These are phyloP conservation scores for Zoanthus sociatus DNA, from an alignment of 92 coral and sea anemone genomes.

Conservation along the genomic window DNA sequence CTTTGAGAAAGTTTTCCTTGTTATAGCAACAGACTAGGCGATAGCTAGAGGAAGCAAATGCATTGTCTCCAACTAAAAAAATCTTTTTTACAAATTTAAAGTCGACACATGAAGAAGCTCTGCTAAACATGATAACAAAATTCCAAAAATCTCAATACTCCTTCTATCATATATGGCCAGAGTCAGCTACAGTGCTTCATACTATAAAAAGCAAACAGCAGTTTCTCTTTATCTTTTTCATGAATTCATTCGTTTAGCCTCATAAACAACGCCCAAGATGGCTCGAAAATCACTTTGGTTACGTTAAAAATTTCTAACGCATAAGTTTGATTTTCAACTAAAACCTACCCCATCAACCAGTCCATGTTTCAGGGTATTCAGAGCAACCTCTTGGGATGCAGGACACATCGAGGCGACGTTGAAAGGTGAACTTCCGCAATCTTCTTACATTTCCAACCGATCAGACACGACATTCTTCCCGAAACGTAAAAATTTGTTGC, in stretches of 20 bases:
- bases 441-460: slow-evolving; percentile 35
- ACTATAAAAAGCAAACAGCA: slow-evolving; percentile 11
- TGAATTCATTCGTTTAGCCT: slow-evolving; percentile 21
- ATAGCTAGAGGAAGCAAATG: background rate
- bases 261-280: slow-evolving; percentile 77
- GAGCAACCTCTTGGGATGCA: slow-evolving; percentile 53
- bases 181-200: background rate
- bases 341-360: slow-evolving; percentile 96
- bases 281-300: slow-evolving; percentile 8
- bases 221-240: slow-evolving; percentile 20
- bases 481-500: slow-evolving; percentile 33
- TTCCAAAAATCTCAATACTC: background rate
- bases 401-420: slow-evolving; percentile 76
- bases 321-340: background rate
- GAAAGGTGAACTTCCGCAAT: slow-evolving; percentile 24
- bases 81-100: background rate
- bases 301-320: background rate
- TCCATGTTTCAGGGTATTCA: slow-evolving; percentile 86
- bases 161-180: background rate
- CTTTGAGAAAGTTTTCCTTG: slow-evolving; percentile 5
- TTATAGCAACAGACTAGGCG: slow-evolving; percentile 14
- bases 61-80: background rate
- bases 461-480: slow-evolving; percentile 30
- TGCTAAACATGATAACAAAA: background rate
- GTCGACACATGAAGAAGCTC: background rate